Percentiles rank a stretch among this genome's conserved stretches.
Evolutionary conservation across 2,797 vertebrate genomes (phyloP).

Genomic region (Brachymystax lenok): DNA sequence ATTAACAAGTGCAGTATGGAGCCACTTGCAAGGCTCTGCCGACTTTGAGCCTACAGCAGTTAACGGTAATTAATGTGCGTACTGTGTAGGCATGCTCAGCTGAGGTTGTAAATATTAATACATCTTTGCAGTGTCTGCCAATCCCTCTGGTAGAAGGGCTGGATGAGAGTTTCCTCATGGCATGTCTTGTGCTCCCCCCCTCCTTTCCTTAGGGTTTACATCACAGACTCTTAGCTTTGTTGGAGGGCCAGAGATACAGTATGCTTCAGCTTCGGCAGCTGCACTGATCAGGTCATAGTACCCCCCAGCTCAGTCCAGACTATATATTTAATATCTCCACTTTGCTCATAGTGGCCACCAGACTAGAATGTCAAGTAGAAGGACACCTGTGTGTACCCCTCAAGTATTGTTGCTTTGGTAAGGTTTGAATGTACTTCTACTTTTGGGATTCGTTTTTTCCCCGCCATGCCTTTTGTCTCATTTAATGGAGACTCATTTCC

Average conservation of each 20-base stretch:
- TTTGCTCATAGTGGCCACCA: neutral
- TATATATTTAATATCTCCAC: slow-evolving; percentile 23
- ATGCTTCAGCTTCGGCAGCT: slow-evolving; percentile 24
- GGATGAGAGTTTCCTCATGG: neutral
- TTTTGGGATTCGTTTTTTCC: neutral
- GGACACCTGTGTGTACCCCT: neutral
- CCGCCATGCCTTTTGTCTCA: neutral
- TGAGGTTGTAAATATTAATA: slow-evolving; percentile 77
- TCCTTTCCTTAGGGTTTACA: slow-evolving; percentile 35
- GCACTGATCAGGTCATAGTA: slow-evolving; percentile 27
- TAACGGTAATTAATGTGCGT: slow-evolving; percentile 73
- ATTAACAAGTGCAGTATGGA: slow-evolving; percentile 70
- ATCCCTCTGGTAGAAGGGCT: slow-evolving; percentile 57
- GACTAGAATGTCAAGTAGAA: neutral
- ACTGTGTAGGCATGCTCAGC: slow-evolving; percentile 68
- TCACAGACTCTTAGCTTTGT: slow-evolving; percentile 34
- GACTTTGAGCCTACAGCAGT: slow-evolving; percentile 68
- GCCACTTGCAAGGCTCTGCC: slow-evolving; percentile 57
- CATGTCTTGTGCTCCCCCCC: slow-evolving; percentile 36
- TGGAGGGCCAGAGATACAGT: slow-evolving; percentile 29
- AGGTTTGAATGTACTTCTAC: neutral
- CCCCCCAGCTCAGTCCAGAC: slow-evolving; percentile 26
- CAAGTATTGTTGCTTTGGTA: neutral
- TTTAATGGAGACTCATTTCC: neutral
- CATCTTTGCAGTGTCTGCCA: slow-evolving; percentile 66